Evolutionary conservation across 1,140 invertebrate species (phyloP), one percentile per base, ranked within the genome.

Genomic region (Zelostemma sp.): DNA sequence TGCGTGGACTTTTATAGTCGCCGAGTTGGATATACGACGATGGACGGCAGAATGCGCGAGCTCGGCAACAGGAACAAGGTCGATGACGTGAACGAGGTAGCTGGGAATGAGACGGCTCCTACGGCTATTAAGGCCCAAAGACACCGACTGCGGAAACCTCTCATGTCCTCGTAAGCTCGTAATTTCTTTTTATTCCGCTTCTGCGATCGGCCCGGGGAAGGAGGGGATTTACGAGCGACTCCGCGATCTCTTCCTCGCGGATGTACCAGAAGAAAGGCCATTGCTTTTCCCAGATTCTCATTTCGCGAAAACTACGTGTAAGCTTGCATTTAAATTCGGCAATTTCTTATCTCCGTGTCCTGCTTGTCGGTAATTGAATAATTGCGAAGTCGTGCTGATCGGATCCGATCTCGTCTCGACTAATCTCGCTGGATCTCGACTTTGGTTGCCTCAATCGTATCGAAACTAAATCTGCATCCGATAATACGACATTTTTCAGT

Each of bases 81-180:
- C 49, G 55, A 51, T 53, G 54, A 65, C 55, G 60, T 50, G 38
- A 45, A 12, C 28, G 33, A 62, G 33, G 61, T 59, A 56, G 55
- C 63, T 50, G 31, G 41, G 55, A 57, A 57, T 54, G 35, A 11
- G 35, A 38, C 2, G 2, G 35, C 35, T 15, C 1, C 40, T 41
- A 33, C 41, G 63, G 63, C 63, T 38, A 59, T 66, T 59, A 58
- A 54, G 49, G 63, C 40, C 43, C 53, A 59, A 59, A 58, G 62
- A 57, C 61, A 41, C 50, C 47, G 12, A n/a, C n/a, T n/a, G n/a
- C 21, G 59, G 43, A 63, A 63, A 64, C 16, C 5, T 25, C 2
- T 25, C 45, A 3, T 19, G 5, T 50, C 43, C 43, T 41, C 16
- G 18, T 38, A 19, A 25, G 14, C 21, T 19, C 41, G 18, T 38